phyloP scores from a whole-genome alignment of 2,113 vertebrate genomes.

The Equus quagga region DNA sequence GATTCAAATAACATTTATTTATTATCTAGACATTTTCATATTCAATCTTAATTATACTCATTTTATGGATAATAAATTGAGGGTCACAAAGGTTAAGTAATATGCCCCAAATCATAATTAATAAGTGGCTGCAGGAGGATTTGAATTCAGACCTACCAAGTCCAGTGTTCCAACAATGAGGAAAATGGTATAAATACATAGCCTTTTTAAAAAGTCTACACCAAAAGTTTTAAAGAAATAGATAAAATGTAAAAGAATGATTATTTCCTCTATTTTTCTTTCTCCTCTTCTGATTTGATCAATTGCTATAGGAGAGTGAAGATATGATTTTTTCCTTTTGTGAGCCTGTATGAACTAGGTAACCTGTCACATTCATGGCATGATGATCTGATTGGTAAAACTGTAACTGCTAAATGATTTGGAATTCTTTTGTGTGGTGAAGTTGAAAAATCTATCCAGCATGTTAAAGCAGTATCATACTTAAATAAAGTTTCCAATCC shows the following conservation, averaged over 20 bases:
- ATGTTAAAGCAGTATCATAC: neutral
- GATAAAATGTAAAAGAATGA: neutral
- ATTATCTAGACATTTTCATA: neutral
- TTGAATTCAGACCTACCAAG: neutral
- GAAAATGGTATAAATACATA: neutral
- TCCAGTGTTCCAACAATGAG: neutral
- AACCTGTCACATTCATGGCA: constrained; percentile 7
- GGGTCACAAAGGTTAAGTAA: constrained; percentile 39
- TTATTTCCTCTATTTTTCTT: neutral
- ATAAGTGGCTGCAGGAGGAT: neutral
- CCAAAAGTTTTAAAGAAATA: neutral
- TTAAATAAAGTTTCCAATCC: constrained; percentile 29
- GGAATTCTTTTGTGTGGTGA: constrained; percentile 30
- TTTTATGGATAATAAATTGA: constrained; percentile 1
- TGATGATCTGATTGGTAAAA: constrained; percentile 16
- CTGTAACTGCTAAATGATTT: neutral
- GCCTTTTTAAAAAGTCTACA: neutral
- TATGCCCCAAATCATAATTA: neutral
- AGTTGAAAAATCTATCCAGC: neutral
- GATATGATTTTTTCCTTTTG: neutral
- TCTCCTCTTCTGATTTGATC: constrained; percentile 33
- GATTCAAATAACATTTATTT: constrained; percentile 16
- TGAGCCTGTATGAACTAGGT: neutral
- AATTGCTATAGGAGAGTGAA: neutral
- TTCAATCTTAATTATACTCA: constrained; percentile 32